Evolutionary conservation across 2,888 invertebrate genomes (phyloP).

Genomic region (Eledone cirrhosa): DNA sequence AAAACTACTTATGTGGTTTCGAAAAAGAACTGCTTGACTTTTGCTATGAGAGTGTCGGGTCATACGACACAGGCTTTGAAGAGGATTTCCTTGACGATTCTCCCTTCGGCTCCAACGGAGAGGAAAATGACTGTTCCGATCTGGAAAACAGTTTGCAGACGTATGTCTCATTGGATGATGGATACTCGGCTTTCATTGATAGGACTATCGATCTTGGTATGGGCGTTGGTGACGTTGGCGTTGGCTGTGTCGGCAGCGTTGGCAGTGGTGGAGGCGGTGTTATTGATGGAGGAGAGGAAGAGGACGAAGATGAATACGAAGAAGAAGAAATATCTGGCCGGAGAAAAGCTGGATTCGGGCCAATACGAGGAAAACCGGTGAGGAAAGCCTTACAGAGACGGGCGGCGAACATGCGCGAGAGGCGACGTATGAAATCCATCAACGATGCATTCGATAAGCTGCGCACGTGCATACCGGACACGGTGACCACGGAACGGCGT

Average conservation of each 20-base stretch:
- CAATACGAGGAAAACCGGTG: constrained; percentile 39
- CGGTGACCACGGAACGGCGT: constrained; percentile 89
- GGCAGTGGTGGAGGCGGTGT: not conserved
- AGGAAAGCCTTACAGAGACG: constrained; percentile 88
- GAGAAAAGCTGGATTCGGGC: constrained; percentile 50
- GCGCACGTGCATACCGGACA: constrained; percentile 85
- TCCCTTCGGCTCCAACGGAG: constrained; percentile 47
- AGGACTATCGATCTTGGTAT: not conserved
- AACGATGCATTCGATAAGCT: constrained; percentile 96
- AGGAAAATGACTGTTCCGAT: constrained; percentile 45
- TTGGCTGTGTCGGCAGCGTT: not conserved
- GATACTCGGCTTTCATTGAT: not conserved
- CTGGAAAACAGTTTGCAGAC: not conserved
- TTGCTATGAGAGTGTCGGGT: constrained; percentile 51
- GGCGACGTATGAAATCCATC: constrained; percentile 94
- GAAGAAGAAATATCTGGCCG: constrained; percentile 54
- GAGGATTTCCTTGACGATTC: constrained; percentile 36
- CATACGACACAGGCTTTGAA: constrained; percentile 36
- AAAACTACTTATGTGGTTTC: constrained; percentile 46
- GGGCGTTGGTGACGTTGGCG: not conserved
- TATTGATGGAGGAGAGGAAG: not conserved
- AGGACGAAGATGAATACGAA: constrained; percentile 30
- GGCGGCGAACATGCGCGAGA: constrained; percentile 91
- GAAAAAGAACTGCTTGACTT: constrained; percentile 58
- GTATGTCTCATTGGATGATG: not conserved